phyloP scores from a whole-genome alignment of 2,888 invertebrate genomes.

The Nymphalis polychloros region DNA sequence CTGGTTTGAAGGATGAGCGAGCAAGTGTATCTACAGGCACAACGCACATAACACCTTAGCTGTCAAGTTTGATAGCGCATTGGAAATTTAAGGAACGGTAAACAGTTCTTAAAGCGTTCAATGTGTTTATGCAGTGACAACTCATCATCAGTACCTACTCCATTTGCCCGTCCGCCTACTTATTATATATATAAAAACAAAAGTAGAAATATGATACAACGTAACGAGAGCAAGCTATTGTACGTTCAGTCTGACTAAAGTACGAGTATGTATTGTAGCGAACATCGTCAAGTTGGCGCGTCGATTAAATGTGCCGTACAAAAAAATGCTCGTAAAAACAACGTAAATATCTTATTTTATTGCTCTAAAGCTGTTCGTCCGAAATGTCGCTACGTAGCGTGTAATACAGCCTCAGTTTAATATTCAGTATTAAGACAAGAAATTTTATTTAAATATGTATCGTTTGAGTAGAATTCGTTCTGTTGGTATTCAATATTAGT shows the following conservation, averaged over 20 bases:
- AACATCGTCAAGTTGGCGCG: constrained; percentile 18
- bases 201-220: not conserved
- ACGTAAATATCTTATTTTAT: constrained; percentile 22
- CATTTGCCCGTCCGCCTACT: too few relatives aligned
- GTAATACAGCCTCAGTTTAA: constrained; percentile 2
- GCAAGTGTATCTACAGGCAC: too few relatives aligned
- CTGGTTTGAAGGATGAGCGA: too few relatives aligned
- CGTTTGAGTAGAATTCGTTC: too few relatives aligned
- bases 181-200: too few relatives aligned
- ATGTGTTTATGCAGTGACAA: too few relatives aligned
- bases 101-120: too few relatives aligned
- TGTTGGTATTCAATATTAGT: too few relatives aligned
- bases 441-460: not conserved
- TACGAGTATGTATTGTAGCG: constrained; percentile 5
- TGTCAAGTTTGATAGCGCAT: too few relatives aligned
- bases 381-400: constrained; percentile 15
- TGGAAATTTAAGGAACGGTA: too few relatives aligned
- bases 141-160: too few relatives aligned
- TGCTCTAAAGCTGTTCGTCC: constrained; percentile 14
- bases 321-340: constrained; percentile 22
- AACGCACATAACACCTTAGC: too few relatives aligned
- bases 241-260: not conserved
- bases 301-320: constrained; percentile 28
- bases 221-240: not conserved
- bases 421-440: not conserved